These are phyloP conservation scores for Phaenicophaeus curvirostris DNA, from an alignment of 2,797 vertebrate genomes.

Conservation along the genomic window DNA sequence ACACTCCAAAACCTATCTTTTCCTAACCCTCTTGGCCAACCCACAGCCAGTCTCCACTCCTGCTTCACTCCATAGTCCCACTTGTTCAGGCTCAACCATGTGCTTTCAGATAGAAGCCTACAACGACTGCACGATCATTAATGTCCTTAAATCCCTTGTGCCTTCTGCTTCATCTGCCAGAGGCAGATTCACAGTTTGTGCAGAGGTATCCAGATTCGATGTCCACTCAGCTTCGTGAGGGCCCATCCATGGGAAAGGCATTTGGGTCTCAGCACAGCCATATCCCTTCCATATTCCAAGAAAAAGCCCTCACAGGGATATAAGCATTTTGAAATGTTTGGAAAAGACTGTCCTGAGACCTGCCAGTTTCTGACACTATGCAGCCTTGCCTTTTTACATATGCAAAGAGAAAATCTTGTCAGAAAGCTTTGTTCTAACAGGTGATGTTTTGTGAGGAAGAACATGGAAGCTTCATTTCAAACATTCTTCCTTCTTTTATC, in stretches of 20 bases:
- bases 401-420: neutral
- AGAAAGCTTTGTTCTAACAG: neutral
- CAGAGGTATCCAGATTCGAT: neutral
- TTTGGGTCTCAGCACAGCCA: neutral
- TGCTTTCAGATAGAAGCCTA: neutral
- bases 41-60: too few species aligned
- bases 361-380: neutral
- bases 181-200: neutral
- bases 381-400: neutral
- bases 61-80: neutral
- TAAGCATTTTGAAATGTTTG: neutral
- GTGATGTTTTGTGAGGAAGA: neutral
- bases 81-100: neutral
- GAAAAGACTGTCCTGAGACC: neutral
- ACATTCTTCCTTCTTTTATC: neutral
- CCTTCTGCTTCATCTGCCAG: neutral
- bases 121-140: neutral
- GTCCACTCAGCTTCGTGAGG: neutral
- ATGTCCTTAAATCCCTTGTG: neutral
- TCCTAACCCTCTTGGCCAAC: neutral
- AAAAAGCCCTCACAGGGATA: neutral
- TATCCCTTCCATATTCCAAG: neutral
- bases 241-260: accelerated
- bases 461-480: neutral
- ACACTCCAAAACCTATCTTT: neutral